These are phyloP conservation scores for Pteropus rufus DNA, from an alignment of 2,797 vertebrate species.

Conservation along the genomic window DNA sequence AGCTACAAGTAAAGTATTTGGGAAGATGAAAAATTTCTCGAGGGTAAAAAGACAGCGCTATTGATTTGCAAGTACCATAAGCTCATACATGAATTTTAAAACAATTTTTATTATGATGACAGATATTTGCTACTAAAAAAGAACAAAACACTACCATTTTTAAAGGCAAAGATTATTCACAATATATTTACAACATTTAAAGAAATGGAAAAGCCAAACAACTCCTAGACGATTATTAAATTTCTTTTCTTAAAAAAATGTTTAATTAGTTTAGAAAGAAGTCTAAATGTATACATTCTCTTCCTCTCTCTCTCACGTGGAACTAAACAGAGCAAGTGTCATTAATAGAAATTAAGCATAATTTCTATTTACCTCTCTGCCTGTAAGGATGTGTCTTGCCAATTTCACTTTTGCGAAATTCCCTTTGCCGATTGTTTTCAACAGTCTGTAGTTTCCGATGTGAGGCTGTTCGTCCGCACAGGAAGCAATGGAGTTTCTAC, in stretches of 20 bases:
- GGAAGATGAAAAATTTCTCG: neutral
- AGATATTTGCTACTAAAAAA: neutral
- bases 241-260: neutral
- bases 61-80: neutral
- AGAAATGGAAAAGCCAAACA: neutral
- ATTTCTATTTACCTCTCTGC: constrained; percentile 90
- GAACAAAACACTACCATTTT: neutral
- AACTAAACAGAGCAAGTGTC: neutral
- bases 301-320: neutral
- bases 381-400: constrained; percentile 96
- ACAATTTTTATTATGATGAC: neutral
- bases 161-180: neutral
- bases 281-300: neutral
- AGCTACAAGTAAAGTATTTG: neutral
- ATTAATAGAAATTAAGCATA: constrained; percentile 13
- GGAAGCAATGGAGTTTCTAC: constrained; percentile 96
- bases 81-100: neutral
- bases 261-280: neutral
- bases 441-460: constrained; percentile 97
- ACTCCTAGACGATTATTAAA: neutral
- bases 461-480: constrained; percentile 96
- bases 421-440: constrained; percentile 98
- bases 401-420: constrained; percentile 99
- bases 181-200: neutral
- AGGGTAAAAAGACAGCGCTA: neutral